Evolutionary conservation across 92 coral and sea anemone genomes (phyloP), one percentile per base, ranked within the genome.

Genomic region (Nematostella vectensis): DNA sequence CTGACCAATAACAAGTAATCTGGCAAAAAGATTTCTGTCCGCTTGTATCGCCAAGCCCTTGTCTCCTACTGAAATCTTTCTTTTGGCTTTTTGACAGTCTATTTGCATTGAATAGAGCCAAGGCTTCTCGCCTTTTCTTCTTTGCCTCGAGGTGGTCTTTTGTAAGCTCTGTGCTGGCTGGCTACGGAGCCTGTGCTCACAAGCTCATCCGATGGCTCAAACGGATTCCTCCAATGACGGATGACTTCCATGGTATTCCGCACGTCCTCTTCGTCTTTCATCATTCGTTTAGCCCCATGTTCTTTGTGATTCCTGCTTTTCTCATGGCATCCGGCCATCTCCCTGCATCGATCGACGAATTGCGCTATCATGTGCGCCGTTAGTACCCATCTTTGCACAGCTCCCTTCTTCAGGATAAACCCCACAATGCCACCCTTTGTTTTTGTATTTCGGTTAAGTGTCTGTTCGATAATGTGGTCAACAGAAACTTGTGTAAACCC

Each of bases 331-430:
- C n/a, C n/a, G 4, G 78, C 48, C 80, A 79, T 53, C n/a, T 56
- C 50, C 28, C 77, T 16, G 49, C 77, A 73, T 47, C 25, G 38
- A 44, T 74, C 73, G 27, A 57, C 65, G 49, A 73, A 58, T 11
- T 27, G 40, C 19, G 86, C 76, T n/a, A 70, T 37, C 26, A 64
- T 23, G 50, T 72, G 88, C 2, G 88, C 72, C 18, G 82, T 74
- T 10, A 74, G 24, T 64, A 69, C 58, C 88, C 78, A 69, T 20
- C 66, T 64, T 59, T 80, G 82, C 16, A 74, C 82, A 11, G 82
- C 74, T 55, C 77, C 77, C 53, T 48, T 67, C 50, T 49, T 74
- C 0, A 80, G 62, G 59, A 67, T 66, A 40, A 73, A 72, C 23
- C 80, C 80, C 6, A 78, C 26, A 25, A 65, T 64, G 37, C 87